Base-by-base conservation (phyloP, 2,797 vertebrate species). In the Thripadectes ignobilis region DNA sequence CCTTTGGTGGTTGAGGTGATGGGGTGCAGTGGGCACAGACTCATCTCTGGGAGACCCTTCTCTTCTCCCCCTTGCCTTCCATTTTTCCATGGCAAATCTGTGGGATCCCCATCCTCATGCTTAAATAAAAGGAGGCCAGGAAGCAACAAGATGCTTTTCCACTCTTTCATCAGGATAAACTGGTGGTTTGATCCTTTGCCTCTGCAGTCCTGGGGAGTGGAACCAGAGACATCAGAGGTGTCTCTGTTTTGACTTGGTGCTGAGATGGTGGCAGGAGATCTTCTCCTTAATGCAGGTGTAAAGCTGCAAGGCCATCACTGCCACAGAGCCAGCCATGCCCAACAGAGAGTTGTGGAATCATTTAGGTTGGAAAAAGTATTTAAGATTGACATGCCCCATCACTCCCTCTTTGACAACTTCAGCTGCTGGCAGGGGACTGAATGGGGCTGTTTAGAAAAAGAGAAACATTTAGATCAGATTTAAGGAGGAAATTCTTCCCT, bases 201-300 rank as follows among this genome's bases (percentile, higher is more conserved):
- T 1, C 0, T 23, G 51, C n/a, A 24, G 30, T n/a, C 63, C 85
- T 48, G 71, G 45, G 68, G 58, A 58, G 20, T 21, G 55, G 22
- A 58, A 55, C 30, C 54, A 43, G 23, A 34, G 12, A 32, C 57
- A 69, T 87, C 86, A 94, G 68, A 84, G 66, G 9, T 30, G 51
- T 34, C 54, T 74, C 45, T 2, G 6, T 26, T 86, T 46, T 6
- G 3, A 1, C 22, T 55, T 52, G 38, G 26, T 73, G 67, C 84
- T 1, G 0, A 61, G 62, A 16, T 4, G 3, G 2, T 20, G 58
- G 10, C 46, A 49, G 41, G 52, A 65, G 39, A 46, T 82, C 15
- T 49, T 15, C 3, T 17, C 14, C 1, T 45, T 29, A 17, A 24
- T 7, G 39, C 39, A 13, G 0, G 0, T 5, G 12, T 5, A 26